Base-by-base conservation (phyloP, 2,113 vertebrate species). In the Hemiprocne comata region DNA sequence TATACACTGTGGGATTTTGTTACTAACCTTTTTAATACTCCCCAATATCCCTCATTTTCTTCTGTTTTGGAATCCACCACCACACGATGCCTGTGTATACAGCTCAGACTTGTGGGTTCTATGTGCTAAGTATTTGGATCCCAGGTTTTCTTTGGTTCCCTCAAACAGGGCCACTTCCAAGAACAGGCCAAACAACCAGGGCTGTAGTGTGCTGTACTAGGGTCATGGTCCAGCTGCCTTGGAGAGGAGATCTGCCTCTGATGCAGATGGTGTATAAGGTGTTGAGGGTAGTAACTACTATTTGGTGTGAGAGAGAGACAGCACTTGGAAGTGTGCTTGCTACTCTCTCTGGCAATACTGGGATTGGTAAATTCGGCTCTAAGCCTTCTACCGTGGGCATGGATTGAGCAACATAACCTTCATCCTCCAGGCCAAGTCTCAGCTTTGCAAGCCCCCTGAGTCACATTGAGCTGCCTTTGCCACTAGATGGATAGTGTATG, bases 21-120 rank as follows among this genome's bases (percentile, higher is more conserved):
- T 72, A 16, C 28, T 76, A 54, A 46, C n/a, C 28, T 44, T 72
- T 78, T 42, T 61, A 69, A 54, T 28, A 82, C 61, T n/a, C 8
- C 3, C 13, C 20, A 20, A 3, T 19, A 62, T 58, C 33, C 34
- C 58, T 79, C 9, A 29, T 28, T 78, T 33, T 78, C 38, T 36
- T 69, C 57, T 83, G 11, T n/a, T 76, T 76, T 76, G 58, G 46
- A 89, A 87, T 17, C 29, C 17, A 66, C 31, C 0, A 1, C 1
- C 5, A 10, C 1, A 4, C 2, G 2, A 38, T 1, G 2, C 0
- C 0, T 29, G 15, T 2, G 1, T 20, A 29, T 50, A 48, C 17
- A 60, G 31, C 29, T 40, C 36, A 40, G 29, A 25, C 66, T 29
- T n/a, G 29, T 25, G 42, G 13, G 50, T 38, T 80, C 13, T 18